Percentiles rank a stretch among this genome's conserved stretches.
Conservation (phyloP, 2,113 vertebrate genomes). For the Cercocebus atys region DNA sequence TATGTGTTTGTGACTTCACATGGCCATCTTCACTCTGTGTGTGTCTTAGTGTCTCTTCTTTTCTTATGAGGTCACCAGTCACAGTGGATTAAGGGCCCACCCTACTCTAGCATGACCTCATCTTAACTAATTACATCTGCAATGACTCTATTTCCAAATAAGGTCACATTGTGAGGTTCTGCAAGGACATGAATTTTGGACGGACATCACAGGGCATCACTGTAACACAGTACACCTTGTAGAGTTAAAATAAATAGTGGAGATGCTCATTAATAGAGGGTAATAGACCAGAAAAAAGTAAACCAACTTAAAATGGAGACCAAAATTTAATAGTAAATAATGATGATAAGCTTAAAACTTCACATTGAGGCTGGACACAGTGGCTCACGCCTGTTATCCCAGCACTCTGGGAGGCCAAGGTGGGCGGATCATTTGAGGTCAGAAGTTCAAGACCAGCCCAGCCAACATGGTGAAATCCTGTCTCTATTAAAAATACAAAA, state of each 20-base stretch:
- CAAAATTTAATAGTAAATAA: constrained; percentile 14
- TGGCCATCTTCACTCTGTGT: neutral
- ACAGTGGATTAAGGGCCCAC: neutral
- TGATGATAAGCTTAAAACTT: constrained; percentile 5
- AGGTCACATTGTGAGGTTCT: neutral
- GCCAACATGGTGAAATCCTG: too few species aligned
- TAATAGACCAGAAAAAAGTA: neutral
- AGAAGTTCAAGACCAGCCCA: too few species aligned
- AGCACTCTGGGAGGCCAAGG: too few species aligned
- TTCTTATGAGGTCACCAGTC: neutral
- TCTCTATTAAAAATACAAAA: too few species aligned
- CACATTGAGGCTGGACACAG: neutral
- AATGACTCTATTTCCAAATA: neutral
- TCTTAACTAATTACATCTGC: neutral
- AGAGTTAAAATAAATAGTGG: neutral
- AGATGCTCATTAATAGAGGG: neutral
- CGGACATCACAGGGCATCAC: neutral
- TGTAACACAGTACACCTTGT: neutral
- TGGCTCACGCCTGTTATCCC: too few species aligned
- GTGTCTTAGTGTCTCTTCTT: neutral
- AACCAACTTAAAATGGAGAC: neutral
- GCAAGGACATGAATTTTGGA: neutral
- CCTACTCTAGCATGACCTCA: neutral
- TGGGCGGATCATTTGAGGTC: too few species aligned
- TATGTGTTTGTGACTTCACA: neutral